phyloP scores from a whole-genome alignment of 1,140 invertebrate species.

The Euura lappo region DNA sequence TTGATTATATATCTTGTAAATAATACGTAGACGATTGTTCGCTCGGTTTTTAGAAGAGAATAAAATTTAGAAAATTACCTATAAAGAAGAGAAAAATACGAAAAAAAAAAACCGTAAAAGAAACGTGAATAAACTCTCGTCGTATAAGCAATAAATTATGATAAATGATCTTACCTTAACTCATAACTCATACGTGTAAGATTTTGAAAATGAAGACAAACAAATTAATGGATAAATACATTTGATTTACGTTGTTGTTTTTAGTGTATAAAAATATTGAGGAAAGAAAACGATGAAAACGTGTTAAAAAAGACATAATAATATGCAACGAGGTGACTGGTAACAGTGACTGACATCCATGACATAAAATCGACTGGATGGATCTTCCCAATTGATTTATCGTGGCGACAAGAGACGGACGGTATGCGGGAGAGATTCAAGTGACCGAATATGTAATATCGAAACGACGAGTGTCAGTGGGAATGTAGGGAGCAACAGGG shows the following conservation, averaged over 20 bases:
- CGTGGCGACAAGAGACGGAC: too few species aligned
- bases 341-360: not conserved
- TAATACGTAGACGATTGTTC: not conserved
- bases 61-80: too few species aligned
- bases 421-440: too few species aligned
- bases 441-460: too few species aligned
- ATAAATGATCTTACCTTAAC: not conserved
- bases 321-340: too few species aligned
- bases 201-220: conserved; percentile 3
- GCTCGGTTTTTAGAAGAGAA: too few species aligned
- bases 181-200: not conserved
- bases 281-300: not conserved
- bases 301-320: too few species aligned
- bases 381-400: too few species aligned
- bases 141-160: conserved; percentile 2
- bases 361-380: not conserved
- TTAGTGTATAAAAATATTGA: not conserved
- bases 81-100: too few species aligned
- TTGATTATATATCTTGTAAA: not conserved
- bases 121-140: not conserved
- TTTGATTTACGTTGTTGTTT: not conserved
- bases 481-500: too few species aligned
- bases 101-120: not conserved
- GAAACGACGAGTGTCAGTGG: too few species aligned
- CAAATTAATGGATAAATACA: not conserved